Percentiles rank a stretch among this genome's conserved stretches.
Evolutionary conservation across 2,113 vertebrate species (phyloP).

Genomic region (Miniopterus natalensis): DNA sequence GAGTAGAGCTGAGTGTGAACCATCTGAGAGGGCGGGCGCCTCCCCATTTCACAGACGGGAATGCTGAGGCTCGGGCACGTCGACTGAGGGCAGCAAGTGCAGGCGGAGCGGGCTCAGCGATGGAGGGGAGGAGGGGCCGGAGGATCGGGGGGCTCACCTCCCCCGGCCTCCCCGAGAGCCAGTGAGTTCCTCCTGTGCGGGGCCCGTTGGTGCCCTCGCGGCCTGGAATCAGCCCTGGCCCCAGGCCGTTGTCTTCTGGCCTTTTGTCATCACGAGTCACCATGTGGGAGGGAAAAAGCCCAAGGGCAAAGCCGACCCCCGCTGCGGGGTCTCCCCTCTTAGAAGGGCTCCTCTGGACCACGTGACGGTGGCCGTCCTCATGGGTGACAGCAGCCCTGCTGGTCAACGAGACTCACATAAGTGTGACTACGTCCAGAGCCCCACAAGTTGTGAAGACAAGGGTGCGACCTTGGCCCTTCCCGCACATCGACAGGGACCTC

Average conservation of each 20-base stretch:
- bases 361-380: fast-evolving
- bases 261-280: neutral
- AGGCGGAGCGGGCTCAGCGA: fast-evolving
- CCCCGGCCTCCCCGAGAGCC: fast-evolving
- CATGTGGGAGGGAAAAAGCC: neutral
- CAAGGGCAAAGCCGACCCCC: neutral
- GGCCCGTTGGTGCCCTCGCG: fast-evolving
- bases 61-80: fast-evolving
- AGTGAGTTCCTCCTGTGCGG: fast-evolving
- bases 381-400: neutral
- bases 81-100: fast-evolving
- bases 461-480: slow-evolving; percentile 83
- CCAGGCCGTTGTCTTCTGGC: neutral
- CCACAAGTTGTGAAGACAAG: slow-evolving; percentile 84
- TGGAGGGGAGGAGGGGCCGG: fast-evolving
- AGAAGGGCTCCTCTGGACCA: neutral
- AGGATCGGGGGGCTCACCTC: fast-evolving
- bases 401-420: neutral
- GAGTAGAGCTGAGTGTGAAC: fast-evolving
- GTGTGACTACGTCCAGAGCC: neutral
- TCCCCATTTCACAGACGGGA: neutral
- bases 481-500: neutral
- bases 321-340: fast-evolving
- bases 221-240: neutral
- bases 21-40: fast-evolving